Percentiles rank a stretch among this genome's conserved stretches.
phyloP scores from a whole-genome alignment of 2,797 vertebrate species.

The Babyrousa celebensis region DNA sequence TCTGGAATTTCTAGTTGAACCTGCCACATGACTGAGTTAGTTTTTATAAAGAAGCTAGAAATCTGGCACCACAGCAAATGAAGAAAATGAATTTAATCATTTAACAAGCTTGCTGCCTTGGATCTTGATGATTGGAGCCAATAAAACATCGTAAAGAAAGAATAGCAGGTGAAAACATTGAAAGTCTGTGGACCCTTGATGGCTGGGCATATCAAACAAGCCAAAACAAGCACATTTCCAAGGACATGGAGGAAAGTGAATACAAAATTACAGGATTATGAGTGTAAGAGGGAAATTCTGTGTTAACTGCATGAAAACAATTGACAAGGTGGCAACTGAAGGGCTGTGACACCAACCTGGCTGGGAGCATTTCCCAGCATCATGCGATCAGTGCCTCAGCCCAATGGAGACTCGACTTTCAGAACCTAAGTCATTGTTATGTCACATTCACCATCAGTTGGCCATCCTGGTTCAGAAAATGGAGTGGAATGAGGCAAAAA shows the following conservation, averaged over 20 bases:
- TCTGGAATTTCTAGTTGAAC: slow-evolving; percentile 91
- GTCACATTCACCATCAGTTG: neutral
- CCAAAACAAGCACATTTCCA: slow-evolving; percentile 93
- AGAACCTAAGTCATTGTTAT: neutral
- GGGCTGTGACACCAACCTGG: too few relatives aligned
- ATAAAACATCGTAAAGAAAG: slow-evolving; percentile 89
- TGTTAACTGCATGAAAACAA: too few relatives aligned
- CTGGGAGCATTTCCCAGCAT: neutral
- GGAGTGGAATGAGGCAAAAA: neutral
- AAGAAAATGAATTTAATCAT: slow-evolving; percentile 94
- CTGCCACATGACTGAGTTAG: slow-evolving; percentile 91
- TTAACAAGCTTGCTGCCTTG: slow-evolving; percentile 91
- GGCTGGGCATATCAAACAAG: slow-evolving; percentile 91
- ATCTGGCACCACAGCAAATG: slow-evolving; percentile 93
- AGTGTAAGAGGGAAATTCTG: neutral
- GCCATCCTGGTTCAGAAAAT: neutral
- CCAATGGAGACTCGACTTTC: neutral
- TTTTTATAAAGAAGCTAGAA: slow-evolving; percentile 94
- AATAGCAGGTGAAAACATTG: slow-evolving; percentile 90
- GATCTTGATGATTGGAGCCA: slow-evolving; percentile 92
- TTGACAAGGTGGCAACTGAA: neutral
- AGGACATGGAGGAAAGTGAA: slow-evolving; percentile 11
- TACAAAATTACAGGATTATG: neutral
- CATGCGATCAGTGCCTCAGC: neutral
- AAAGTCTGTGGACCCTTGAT: slow-evolving; percentile 91